These are phyloP conservation scores for Beroe forskalii DNA, from an alignment of 37 sponge, comb jelly and placozoan genomes.

Conservation along the genomic window DNA sequence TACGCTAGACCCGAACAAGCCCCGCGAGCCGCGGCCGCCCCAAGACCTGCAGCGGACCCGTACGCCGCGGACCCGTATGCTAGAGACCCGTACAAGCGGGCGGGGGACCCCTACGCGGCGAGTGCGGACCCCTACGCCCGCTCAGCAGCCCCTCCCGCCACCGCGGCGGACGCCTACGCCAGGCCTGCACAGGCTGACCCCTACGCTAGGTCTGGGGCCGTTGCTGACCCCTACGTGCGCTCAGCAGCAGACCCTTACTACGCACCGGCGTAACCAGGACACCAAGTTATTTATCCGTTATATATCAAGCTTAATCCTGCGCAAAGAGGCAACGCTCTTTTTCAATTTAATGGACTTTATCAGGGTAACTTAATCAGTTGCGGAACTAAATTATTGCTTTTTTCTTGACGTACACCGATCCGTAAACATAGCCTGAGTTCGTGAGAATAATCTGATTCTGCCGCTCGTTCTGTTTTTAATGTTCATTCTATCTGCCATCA, in stretches of 20 bases:
- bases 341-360: no score
- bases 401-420: no score
- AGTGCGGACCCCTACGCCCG: background rate
- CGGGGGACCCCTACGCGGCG: conserved; percentile 6
- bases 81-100: background rate
- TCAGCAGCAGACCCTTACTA: conserved; percentile 41
- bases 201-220: conserved; percentile 6
- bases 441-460: no score
- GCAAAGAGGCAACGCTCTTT: no score
- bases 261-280: background rate
- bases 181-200: background rate
- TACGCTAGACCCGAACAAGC: conserved; percentile 35
- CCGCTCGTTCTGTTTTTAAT: no score
- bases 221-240: background rate
- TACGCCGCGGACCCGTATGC: conserved; percentile 8
- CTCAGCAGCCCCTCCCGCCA: background rate
- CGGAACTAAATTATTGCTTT: no score
- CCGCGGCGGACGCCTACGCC: background rate
- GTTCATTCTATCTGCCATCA: no score
- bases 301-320: no score
- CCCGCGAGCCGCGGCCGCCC: background rate
- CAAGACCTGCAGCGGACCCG: background rate
- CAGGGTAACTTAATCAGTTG: no score
- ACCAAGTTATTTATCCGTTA: no score
- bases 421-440: no score